These are phyloP conservation scores for Alca torda DNA, from an alignment of 2,797 vertebrate species.

Conservation along the genomic window DNA sequence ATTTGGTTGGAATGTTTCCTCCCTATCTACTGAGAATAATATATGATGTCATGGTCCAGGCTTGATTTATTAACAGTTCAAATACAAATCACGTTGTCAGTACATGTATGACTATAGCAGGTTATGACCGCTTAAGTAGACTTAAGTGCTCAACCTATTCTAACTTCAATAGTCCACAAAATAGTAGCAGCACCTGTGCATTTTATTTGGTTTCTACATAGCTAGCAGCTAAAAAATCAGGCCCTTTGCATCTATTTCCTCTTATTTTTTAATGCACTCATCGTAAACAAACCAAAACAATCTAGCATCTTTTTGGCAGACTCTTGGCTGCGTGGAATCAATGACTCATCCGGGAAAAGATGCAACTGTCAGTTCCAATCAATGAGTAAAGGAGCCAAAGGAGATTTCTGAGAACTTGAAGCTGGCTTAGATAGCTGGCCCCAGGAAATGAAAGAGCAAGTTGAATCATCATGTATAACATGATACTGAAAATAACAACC, in stretches of 20 bases:
- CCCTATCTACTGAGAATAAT: background rate
- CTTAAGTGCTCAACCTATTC: background rate
- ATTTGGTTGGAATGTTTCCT: background rate
- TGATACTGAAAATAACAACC: background rate
- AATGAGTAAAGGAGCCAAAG: background rate
- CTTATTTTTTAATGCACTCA: background rate
- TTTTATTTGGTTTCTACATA: background rate
- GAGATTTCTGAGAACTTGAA: background rate
- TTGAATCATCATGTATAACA: background rate
- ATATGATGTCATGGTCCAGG: background rate
- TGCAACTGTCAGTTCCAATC: background rate
- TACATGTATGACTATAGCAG: background rate
- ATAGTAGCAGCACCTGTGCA: background rate
- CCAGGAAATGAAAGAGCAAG: background rate
- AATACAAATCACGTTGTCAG: background rate
- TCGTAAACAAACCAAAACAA: background rate
- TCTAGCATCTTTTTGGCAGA: background rate
- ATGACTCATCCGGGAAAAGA: background rate
- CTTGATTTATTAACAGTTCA: background rate
- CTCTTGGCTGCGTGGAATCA: background rate
- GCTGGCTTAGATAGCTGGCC: background rate
- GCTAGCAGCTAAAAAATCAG: background rate
- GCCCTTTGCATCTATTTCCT: background rate
- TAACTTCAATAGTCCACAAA: background rate
- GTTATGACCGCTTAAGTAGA: background rate